Base-by-base conservation (phyloP, 2,888 invertebrate species). In the Lycia hirtaria region DNA sequence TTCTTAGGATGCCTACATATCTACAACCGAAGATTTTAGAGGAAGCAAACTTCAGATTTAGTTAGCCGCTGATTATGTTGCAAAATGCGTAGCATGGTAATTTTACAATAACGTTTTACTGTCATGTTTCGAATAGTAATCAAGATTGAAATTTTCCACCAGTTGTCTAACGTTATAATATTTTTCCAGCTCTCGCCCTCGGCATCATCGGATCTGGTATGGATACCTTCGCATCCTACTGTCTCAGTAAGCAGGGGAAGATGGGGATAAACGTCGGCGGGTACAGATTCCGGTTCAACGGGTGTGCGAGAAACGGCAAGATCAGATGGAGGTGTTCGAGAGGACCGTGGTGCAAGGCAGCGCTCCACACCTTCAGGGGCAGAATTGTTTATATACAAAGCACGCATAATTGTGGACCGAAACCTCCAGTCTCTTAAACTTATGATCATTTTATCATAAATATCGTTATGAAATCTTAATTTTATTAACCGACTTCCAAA, bases 261-360 rank as follows among this genome's bases (percentile, higher is more conserved):
- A 91, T 92, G 91, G 91, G 91, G 38, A 92, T 92, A 64, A 91
- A 87, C 60, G 87, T 91, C 0, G 90, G 88, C 0, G 92, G 91
- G 0, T 92, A 89, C 73, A 70, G 91, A 68, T 92, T 92, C 75
- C 65, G 92, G 24, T 91, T 90, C 71, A 92, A 92, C 64, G 92
- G 91, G 0, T 90, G 91, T 53, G 91, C 91, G 0, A 80, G 90
- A 32, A 90, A 88, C 50, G 92, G 92, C 0, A 92, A 90, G 70
- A 87, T 90, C 4, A 71, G 92, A n/a, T 92, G 92, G 92, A 64
- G 91, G 9, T 92, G 92, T 60, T 91, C 92, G 12, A 65, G 92
- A 1, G 91, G 91, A 0, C 92, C 92, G 0, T 92, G 91, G 91
- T 92, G 92, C 64, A 91, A 90, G 48, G 92, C 92, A 1, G 91